These are phyloP conservation scores for Odiellus spinosus DNA, from an alignment of 2,888 invertebrate genomes.

Conservation along the genomic window DNA sequence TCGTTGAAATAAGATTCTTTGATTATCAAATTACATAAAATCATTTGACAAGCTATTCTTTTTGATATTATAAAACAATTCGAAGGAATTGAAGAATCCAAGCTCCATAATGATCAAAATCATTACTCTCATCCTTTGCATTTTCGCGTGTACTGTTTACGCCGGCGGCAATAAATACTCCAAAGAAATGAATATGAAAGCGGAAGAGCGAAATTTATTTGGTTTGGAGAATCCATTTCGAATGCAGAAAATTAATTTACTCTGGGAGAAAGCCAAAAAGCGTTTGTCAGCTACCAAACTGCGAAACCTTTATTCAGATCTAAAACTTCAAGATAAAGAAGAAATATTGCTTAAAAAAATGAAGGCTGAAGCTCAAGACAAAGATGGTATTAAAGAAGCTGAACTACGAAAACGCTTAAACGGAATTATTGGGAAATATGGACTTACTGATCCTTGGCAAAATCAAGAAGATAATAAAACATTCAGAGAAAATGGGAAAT, in stretches of 20 bases:
- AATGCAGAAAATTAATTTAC: conserved; percentile 72
- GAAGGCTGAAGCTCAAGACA: conserved; percentile 66
- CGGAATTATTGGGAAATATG: conserved; percentile 65
- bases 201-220: background rate
- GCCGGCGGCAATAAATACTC: background rate
- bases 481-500: conserved; percentile 33
- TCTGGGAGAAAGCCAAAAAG: conserved; percentile 84
- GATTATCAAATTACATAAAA: no score
- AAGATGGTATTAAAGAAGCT: conserved; percentile 68
- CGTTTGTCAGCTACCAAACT: conserved; percentile 65
- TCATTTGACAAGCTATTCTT: no score
- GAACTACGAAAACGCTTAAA: conserved; percentile 59
- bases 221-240: conserved; percentile 57
- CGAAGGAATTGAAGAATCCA: no score
- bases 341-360: conserved; percentile 67
- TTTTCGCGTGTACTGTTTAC: no score
- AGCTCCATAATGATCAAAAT: no score
- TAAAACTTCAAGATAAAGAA: conserved; percentile 83
- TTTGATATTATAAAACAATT: no score
- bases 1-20: no score
- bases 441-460: conserved; percentile 60
- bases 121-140: no score
- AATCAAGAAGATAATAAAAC: conserved; percentile 34
- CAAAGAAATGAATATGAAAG: background rate
- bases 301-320: conserved; percentile 67